Evolutionary conservation across 2,797 vertebrate species (phyloP).

Genomic region (Melanotaenia boesemani): DNA sequence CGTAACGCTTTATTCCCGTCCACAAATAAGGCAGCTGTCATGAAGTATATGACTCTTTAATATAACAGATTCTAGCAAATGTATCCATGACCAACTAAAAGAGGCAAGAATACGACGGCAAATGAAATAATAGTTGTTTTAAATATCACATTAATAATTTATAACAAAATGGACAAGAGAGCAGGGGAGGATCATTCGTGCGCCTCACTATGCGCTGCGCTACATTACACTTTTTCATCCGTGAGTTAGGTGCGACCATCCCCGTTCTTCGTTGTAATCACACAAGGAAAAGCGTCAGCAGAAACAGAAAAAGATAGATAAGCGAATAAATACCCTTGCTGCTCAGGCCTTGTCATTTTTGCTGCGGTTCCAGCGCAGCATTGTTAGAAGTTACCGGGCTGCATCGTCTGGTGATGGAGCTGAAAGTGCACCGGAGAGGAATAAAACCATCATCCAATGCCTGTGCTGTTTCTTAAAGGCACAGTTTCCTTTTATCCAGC

Average conservation of each 20-base stretch:
- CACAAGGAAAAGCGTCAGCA: neutral
- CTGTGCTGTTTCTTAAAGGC: conserved; percentile 70
- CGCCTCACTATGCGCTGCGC: conserved; percentile 10
- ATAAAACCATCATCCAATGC: conserved; percentile 33
- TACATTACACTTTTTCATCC: conserved; percentile 13
- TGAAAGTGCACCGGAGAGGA: conserved; percentile 55
- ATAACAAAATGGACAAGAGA: conserved; percentile 70
- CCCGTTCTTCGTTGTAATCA: fast-evolving
- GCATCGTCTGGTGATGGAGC: conserved; percentile 61
- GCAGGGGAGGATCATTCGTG: conserved; percentile 21
- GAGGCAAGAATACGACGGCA: neutral
- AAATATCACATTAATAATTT: conserved; percentile 64
- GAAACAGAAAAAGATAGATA: neutral
- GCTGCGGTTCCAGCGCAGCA: conserved; percentile 3
- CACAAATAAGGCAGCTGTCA: conserved; percentile 46
- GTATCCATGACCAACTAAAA: neutral
- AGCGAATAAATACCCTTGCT: conserved; percentile 51
- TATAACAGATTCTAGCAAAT: neutral
- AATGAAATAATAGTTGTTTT: conserved; percentile 8
- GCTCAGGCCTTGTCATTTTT: conserved; percentile 35
- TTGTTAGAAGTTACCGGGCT: conserved; percentile 30
- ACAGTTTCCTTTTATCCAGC: conserved; percentile 32
- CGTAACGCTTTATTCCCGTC: conserved; percentile 71
- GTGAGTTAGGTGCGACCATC: conserved; percentile 10
- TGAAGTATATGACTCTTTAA: neutral